Conservation (phyloP, 2,113 vertebrate genomes). For the Centropus bengalensis region DNA sequence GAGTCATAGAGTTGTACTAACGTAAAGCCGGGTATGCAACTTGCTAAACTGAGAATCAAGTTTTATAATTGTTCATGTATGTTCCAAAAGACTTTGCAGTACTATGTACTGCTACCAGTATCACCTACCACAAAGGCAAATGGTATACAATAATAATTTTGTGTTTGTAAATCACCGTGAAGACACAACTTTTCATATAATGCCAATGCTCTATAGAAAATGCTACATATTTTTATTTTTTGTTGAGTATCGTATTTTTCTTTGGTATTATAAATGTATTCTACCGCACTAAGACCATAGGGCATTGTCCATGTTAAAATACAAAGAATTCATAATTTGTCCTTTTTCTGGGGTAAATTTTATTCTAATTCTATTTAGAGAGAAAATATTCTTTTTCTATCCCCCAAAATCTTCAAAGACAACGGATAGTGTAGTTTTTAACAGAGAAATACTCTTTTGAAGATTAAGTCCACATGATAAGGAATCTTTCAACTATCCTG, state of each 20-base stretch:
- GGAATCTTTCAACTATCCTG: not conserved
- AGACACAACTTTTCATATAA: not conserved
- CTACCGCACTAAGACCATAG: not conserved
- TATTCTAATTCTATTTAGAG: not conserved
- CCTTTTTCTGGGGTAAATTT: slow-evolving; percentile 21
- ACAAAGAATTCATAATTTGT: not conserved
- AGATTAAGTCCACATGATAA: not conserved
- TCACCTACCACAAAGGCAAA: not conserved
- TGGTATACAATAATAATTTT: not conserved
- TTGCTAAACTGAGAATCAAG: not conserved
- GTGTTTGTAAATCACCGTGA: not conserved
- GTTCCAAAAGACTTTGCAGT: not conserved
- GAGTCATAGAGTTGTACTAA: not conserved
- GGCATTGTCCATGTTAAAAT: not conserved
- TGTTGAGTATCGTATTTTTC: not conserved
- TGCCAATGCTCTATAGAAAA: not conserved
- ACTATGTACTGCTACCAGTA: not conserved
- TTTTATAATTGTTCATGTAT: not conserved
- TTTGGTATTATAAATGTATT: not conserved
- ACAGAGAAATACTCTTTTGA: not conserved
- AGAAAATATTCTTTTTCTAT: not conserved
- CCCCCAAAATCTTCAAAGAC: not conserved
- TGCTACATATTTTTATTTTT: not conserved
- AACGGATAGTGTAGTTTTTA: not conserved
- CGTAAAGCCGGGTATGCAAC: not conserved